Base-by-base conservation (phyloP, 1,140 invertebrate genomes). In the Polypedilum pembai region DNA sequence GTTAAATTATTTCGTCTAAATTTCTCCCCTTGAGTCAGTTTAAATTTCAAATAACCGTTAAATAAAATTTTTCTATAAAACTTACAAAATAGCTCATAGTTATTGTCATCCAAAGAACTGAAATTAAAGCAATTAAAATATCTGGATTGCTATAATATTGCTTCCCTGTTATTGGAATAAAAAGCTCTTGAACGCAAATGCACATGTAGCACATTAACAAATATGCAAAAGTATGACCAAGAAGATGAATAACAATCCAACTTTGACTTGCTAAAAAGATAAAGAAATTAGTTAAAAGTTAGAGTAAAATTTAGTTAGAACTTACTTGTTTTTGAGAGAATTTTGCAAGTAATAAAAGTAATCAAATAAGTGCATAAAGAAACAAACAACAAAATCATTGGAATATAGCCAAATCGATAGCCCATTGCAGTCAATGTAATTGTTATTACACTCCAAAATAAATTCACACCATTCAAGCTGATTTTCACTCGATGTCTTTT, bases 21-120 rank as follows among this genome's bases (percentile, higher is more conserved):
- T n/a, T n/a, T n/a, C n/a, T n/a, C n/a, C n/a, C n/a, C n/a, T n/a
- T n/a, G n/a, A n/a, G n/a, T n/a, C n/a, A n/a, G n/a, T n/a, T n/a
- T n/a, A n/a, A n/a, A n/a, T n/a, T n/a, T n/a, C n/a, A n/a, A n/a
- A n/a, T n/a, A n/a, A n/a, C n/a, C n/a, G n/a, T n/a, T n/a, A 33
- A 33, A 33, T 3, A 33, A 33, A 33, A 33, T 3, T 33, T 33
- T 33, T 5, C 24, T 33, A 33, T 45, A 4, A 45, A n/a, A 56
- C 45, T 56, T 56, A 56, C 45, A 56, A 69, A 69, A 18, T 69
- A 69, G 12, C 65, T 69, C 65, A 69, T 20, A 20, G n/a, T 18
- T 1, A 18, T 69, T 3, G 18, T 18, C 17, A 21, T 69, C 65
- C 65, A 69, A n/a, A 69, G 20, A 0, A 21, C 20, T 18, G n/a